Evolutionary conservation across 2,888 invertebrate species (phyloP).

Genomic region (Patella depressa): DNA sequence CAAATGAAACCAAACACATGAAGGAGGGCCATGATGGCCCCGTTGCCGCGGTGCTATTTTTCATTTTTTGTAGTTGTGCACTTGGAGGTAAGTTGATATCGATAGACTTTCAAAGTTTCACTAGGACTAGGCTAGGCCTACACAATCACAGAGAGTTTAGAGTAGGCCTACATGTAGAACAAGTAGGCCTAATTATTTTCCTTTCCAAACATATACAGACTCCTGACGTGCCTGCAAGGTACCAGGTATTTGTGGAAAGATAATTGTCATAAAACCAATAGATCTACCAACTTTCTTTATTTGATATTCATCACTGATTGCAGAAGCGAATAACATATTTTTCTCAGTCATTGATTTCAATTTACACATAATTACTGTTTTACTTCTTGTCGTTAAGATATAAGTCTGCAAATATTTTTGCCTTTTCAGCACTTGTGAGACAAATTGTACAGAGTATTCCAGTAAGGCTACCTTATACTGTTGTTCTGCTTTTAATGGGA

Average conservation of each 20-base stretch:
- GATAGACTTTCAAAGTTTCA: not conserved
- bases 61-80: slow-evolving; percentile 56
- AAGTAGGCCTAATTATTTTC: slow-evolving; percentile 8
- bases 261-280: no score
- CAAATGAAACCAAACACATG: no score
- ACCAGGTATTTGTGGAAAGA: no score
- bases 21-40: not conserved
- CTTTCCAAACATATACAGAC: not conserved
- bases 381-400: not conserved
- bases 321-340: no score
- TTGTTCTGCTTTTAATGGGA: slow-evolving; percentile 69
- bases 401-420: slow-evolving; percentile 1
- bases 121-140: not conserved
- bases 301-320: no score
- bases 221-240: no score
- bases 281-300: no score
- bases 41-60: slow-evolving; percentile 46
- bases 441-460: slow-evolving; percentile 45
- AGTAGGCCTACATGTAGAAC: no score
- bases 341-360: no score
- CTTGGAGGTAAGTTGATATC: slow-evolving; percentile 49
- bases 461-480: slow-evolving; percentile 70
- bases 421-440: slow-evolving; percentile 52
- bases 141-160: not conserved
- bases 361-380: no score